These are phyloP conservation scores for Papilio polytes DNA, from an alignment of 1,140 invertebrate species.

Conservation along the genomic window DNA sequence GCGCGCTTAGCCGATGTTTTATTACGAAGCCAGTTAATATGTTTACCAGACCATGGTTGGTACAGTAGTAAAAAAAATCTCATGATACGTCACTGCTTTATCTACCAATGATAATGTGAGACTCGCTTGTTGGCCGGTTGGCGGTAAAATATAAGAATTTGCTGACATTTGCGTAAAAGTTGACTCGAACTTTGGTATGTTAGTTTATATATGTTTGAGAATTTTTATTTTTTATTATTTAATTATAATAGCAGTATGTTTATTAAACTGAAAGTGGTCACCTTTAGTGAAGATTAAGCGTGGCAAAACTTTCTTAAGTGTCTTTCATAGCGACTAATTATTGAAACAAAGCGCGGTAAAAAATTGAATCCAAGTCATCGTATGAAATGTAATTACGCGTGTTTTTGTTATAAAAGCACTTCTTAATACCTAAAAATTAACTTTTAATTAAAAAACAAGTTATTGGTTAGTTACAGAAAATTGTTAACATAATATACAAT, in stretches of 20 bases:
- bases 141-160: not conserved
- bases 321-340: not conserved
- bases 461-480: not conserved
- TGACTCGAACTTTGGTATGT: not conserved
- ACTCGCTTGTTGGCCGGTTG: not conserved
- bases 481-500: not conserved
- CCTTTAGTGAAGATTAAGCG: no score
- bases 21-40: not conserved
- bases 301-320: no score
- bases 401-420: not conserved
- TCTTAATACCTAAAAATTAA: not conserved
- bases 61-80: not conserved
- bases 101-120: not conserved
- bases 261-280: no score
- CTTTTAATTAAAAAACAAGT: no score
- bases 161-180: not conserved
- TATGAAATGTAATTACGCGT: not conserved
- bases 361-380: not conserved
- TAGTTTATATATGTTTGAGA: not conserved
- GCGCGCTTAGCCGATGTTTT: slow-evolving; percentile 23
- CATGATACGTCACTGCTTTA: slow-evolving; percentile 2
- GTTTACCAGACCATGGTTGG: slow-evolving; percentile 20
- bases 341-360: not conserved
- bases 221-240: no score
- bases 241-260: no score